Evolutionary conservation across 1,140 invertebrate species (phyloP), one percentile per base, ranked within the genome.

Genomic region (Cardiocondyla obscurior): DNA sequence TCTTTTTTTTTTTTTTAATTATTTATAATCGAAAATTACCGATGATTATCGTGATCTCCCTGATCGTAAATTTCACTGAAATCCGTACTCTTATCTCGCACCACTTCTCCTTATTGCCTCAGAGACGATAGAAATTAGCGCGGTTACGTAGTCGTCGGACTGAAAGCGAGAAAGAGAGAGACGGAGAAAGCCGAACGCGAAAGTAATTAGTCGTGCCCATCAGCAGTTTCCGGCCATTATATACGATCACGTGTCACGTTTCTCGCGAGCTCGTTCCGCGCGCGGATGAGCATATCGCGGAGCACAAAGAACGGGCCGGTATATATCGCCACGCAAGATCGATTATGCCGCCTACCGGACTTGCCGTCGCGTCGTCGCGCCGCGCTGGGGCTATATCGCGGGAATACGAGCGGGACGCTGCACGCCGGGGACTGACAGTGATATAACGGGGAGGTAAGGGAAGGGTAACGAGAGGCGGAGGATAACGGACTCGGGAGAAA

Each of bases 121-220:
- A 55, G 55, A 57, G 65, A 73, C 62, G 30, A 49, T 67, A 42
- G 44, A 82, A 83, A 83, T 83, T 53, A 83, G 30, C 28, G 39
- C 30, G 44, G 25, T 73, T 42, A 36, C 65, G 70, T 72, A 86
- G 55, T 46, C 25, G 44, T 49, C 39, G 65, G 67, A 7, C 76
- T 60, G 67, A 53, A 57, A 73, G 67, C 51, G 69, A 70, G 33
- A 62, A 22, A n/a, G 53, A 51, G 70, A 57, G 77, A 64, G 36
- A 69, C 33, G 33, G 64, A 60, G 58, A 30, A 14, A 83, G 22
- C 25, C 33, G 51, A 81, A 87, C 85, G 84, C n/a, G 65, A 57
- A 73, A 60, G 85, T 86, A 87, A 87, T 87, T 87, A 87, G 85
- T 87, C 82, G 65, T 79, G 81, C 58, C 85, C 81, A 86, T 87